Evolutionary conservation across 2,113 vertebrate species (phyloP), one percentile per base, ranked within the genome.

Genomic region (Pagrus major): DNA sequence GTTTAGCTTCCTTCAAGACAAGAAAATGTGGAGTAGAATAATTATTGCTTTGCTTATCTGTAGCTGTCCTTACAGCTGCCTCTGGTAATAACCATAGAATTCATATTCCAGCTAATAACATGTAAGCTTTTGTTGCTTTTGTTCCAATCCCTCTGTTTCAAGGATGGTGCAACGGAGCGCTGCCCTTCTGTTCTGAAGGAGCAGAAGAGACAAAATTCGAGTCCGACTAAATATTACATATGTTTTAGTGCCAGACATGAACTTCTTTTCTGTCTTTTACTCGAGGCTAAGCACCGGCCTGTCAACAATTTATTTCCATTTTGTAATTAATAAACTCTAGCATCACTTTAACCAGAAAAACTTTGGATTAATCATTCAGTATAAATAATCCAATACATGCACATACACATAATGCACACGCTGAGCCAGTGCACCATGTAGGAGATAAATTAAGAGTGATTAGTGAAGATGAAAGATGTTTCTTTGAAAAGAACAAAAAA

Each of bases 21-120:
- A 55, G 49, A 81, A 67, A 63, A 78, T 91, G 80, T 79, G 33
- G 66, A 78, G 73, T 63, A 46, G 71, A 88, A 83, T 89, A 87
- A 83, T 88, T 84, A 90, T 83, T 74, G 73, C 60, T 83, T 81
- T 47, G 72, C 85, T 89, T 84, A 90, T 89, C 84, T 83, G 63
- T 79, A 37, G 63, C 66, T 61, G 76, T 63, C 72, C 89, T 77
- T 77, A 65, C 46, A 67, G 79, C 77, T 42, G 88, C 82, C 80
- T 76, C 78, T 52, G 37, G 83, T 89, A 78, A 89, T 63, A 78
- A 78, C 52, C 52, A 69, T 1, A 63, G 9, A 51, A 71, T 64
- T 76, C 51, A 82, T 70, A 73, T 85, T 69, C 60, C 71, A 76
- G 78, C 70, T 83, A 80, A 74, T 81, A 65, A 70, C 64, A 68